Evolutionary conservation across 2,888 invertebrate species (phyloP), one percentile per base, ranked within the genome.

Genomic region (Acronicta leporina): DNA sequence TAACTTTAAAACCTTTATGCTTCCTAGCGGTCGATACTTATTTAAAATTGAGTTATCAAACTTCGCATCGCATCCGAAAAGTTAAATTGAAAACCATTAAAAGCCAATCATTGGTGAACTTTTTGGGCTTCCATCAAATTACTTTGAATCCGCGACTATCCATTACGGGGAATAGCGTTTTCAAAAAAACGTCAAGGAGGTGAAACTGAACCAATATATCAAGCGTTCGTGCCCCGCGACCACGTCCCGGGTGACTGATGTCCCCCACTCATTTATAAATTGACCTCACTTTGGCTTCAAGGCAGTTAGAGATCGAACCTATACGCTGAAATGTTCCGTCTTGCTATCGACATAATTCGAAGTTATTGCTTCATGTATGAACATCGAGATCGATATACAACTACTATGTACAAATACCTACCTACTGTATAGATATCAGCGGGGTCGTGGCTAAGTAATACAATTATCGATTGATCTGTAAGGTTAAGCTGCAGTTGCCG

Each of bases 21-120:
- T 66, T 50, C 45, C 35, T 79, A 75, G 50, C 60, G 61, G 65
- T 70, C 71, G 68, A 66, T 79, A 79, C 77, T 71, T 73, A 76
- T 81, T 84, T 81, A 84, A 85, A 86, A 87, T 85, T 81, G 81
- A 86, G 80, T 87, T 87, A 87, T 85, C 79, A 84, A 90, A 89
- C 81, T 89, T 84, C 68, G 69, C 75, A 84, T 81, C 83, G 81
- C 83, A 87, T 86, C 83, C 81, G 83, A 81, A 79, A 90, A 90
- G 88, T 90, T 90, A 87, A 90, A 91, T 88, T 89, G 89, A 87
- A 89, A 89, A 87, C 87, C 88, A 88, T 90, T 90, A 89, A 87
- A 88, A 81, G 83, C 79, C 85, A 87, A 87, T 88, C 86, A 84
- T 86, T 82, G 82, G 74, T 72, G 80, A 85, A 87, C 81, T 86